phyloP scores from a whole-genome alignment of 2,797 vertebrate species.

The Synanceia verrucosa region DNA sequence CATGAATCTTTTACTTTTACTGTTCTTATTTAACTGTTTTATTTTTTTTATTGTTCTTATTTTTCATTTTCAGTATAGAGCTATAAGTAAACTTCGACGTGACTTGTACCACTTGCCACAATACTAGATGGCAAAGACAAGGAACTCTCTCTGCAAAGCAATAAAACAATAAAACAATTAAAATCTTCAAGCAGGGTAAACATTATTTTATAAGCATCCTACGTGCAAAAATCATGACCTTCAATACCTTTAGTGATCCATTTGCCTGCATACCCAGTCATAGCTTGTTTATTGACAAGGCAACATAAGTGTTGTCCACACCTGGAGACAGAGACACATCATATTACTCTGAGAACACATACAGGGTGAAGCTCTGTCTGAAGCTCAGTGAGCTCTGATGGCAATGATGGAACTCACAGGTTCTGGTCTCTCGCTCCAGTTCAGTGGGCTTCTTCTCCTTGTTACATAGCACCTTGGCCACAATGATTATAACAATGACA shows the following conservation, averaged over 20 bases:
- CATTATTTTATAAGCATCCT: not conserved
- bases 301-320: conserved; percentile 86
- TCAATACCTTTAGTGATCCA: conserved; percentile 50
- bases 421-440: conserved; percentile 83
- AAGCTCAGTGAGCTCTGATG: not conserved
- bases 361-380: not conserved
- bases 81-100: too few species aligned
- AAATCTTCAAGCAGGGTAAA: not conserved
- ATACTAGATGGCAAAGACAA: too few species aligned
- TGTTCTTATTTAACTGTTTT: too few species aligned
- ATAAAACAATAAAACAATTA: not conserved
- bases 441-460: conserved; percentile 80
- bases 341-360: not conserved
- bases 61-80: too few species aligned
- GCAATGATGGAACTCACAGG: conserved; percentile 69
- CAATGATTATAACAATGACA: conserved; percentile 72
- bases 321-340: conserved; percentile 65
- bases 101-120: too few species aligned
- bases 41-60: too few species aligned
- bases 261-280: conserved; percentile 48
- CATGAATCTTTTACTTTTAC: too few species aligned
- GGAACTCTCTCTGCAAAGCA: not conserved
- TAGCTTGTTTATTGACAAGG: conserved; percentile 80
- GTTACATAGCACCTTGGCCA: conserved; percentile 79
- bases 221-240: not conserved